Evolutionary conservation across 2,797 vertebrate genomes (phyloP).

Genomic region (Lerista edwardsae): DNA sequence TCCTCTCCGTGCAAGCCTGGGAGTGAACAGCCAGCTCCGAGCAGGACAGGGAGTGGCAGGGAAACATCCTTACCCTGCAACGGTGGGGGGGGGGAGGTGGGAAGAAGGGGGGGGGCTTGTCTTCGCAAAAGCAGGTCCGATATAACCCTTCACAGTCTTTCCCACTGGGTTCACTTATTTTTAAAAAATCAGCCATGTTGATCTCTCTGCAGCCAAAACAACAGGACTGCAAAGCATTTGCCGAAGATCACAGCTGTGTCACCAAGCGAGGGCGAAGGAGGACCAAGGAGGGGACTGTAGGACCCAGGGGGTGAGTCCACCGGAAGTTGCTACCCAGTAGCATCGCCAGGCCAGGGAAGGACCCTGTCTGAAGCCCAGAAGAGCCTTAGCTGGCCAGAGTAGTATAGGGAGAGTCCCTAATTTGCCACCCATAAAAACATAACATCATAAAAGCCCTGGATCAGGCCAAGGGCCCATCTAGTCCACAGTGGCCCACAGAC

Average conservation of each 20-base stretch:
- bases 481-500: too few species aligned
- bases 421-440: too few species aligned
- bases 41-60: conserved; percentile 1
- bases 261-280: not conserved
- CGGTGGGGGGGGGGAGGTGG: accelerated
- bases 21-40: conserved; percentile 40
- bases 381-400: too few species aligned
- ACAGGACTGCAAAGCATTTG: not conserved
- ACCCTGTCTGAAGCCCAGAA: too few species aligned
- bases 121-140: conserved; percentile 28
- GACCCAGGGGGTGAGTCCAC: too few species aligned
- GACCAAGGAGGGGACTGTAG: too few species aligned
- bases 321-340: too few species aligned
- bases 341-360: too few species aligned
- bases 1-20: conserved; percentile 14
- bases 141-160: not conserved
- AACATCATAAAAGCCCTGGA: too few species aligned
- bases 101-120: not conserved
- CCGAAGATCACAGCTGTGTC: not conserved
- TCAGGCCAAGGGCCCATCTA: too few species aligned
- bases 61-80: not conserved
- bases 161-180: not conserved
- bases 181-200: not conserved
- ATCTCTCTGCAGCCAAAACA: not conserved
- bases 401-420: too few species aligned